Percentiles rank a stretch among this genome's conserved stretches.
Evolutionary conservation across 2,888 invertebrate species (phyloP).

Genomic region (Chrysolina oricalcia): DNA sequence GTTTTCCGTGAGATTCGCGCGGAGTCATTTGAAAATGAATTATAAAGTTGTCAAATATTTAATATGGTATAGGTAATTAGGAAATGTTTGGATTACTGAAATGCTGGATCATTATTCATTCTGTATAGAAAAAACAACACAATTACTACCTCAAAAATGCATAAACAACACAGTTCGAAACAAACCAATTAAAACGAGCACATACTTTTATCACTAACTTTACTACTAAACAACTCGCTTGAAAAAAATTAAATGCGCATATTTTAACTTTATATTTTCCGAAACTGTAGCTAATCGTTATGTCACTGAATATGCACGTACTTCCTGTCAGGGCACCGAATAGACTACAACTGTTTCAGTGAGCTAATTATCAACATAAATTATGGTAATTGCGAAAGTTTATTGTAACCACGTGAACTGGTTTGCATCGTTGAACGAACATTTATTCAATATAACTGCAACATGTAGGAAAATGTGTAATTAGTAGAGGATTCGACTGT

Average conservation of each 20-base stretch:
- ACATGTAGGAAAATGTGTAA: conserved; percentile 4
- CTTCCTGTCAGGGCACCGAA: not conserved
- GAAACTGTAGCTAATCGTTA: not conserved
- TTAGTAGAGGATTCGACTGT: not conserved
- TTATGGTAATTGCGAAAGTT: not conserved
- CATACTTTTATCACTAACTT: not conserved
- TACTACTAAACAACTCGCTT: not conserved
- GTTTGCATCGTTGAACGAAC: not conserved
- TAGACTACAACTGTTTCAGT: not conserved
- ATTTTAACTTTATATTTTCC: not conserved
- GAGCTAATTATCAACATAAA: not conserved
- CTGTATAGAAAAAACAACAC: not conserved
- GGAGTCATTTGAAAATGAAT: no score
- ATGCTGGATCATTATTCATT: not conserved
- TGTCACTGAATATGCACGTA: not conserved
- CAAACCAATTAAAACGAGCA: not conserved
- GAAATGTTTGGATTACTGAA: not conserved
- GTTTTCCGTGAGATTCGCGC: no score
- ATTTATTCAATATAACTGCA: conserved; percentile 24
- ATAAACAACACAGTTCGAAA: not conserved
- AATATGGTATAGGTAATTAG: no score
- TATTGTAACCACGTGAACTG: conserved; percentile 2
- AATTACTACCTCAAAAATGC: not conserved
- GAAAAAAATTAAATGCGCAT: not conserved
- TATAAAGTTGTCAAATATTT: no score